Evolutionary conservation across 2,888 invertebrate genomes (phyloP).

Genomic region (Calephelis perditalis): DNA sequence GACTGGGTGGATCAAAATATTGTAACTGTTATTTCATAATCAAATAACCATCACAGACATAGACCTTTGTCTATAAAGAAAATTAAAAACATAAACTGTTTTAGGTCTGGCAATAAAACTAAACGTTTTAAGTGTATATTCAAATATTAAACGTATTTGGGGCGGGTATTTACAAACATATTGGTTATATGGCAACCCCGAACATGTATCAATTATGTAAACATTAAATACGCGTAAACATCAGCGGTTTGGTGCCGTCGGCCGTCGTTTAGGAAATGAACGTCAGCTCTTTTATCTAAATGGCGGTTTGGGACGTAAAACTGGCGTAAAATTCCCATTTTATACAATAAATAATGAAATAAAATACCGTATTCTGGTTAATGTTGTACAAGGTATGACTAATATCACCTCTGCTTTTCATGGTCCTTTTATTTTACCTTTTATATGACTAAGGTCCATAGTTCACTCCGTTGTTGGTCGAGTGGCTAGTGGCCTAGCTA

Average conservation of each 20-base stretch:
- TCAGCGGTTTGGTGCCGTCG: constrained; percentile 34
- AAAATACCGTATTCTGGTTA: constrained; percentile 43
- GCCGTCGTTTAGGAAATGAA: constrained; percentile 56
- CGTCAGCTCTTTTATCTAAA: constrained; percentile 67
- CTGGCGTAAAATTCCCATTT: constrained; percentile 57
- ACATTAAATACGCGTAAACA: constrained; percentile 30
- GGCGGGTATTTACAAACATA: background rate
- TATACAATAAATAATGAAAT: constrained; percentile 62
- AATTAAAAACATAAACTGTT: too few species aligned
- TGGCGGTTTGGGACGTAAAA: constrained; percentile 58
- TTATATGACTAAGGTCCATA: background rate
- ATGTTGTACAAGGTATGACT: constrained; percentile 32
- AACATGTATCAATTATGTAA: constrained; percentile 30
- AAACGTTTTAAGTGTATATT: background rate
- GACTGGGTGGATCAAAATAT: too few species aligned
- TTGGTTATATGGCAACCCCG: background rate
- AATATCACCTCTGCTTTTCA: constrained; percentile 19
- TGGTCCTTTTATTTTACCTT: constrained; percentile 13
- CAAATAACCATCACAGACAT: too few species aligned
- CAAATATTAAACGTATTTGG: background rate
- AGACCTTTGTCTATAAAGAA: too few species aligned
- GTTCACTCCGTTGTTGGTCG: too few species aligned
- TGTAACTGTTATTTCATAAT: too few species aligned
- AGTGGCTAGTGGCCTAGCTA: too few species aligned
- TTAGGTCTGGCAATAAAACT: too few species aligned